Percentiles rank a stretch among this genome's conserved stretches.
Evolutionary conservation across 1,140 invertebrate genomes (phyloP).

Genomic region (Augochlora pura): DNA sequence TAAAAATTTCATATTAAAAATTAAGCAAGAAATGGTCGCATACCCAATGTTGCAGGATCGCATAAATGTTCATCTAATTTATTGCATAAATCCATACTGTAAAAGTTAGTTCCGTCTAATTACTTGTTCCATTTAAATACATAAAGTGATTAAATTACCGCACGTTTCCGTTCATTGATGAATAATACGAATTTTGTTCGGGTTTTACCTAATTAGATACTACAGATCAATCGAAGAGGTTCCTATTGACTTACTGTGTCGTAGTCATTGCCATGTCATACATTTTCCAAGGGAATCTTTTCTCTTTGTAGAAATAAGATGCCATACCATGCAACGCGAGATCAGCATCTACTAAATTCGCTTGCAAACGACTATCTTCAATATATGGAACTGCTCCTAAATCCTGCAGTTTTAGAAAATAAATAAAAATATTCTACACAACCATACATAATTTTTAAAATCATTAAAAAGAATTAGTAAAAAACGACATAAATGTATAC

Average conservation of each 20-base stretch:
- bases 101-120: neutral
- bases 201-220: neutral
- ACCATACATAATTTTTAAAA: neutral
- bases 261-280: conserved; percentile 60
- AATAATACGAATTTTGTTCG: neutral
- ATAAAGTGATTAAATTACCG: no score
- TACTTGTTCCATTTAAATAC: no score
- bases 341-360: conserved; percentile 63
- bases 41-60: conserved; percentile 57
- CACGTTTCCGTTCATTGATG: neutral
- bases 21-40: neutral
- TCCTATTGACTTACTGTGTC: conserved; percentile 53
- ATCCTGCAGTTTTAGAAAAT: conserved; percentile 54
- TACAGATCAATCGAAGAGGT: neutral
- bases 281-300: conserved; percentile 50
- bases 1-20: neutral
- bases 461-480: neutral
- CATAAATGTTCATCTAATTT: conserved; percentile 42
- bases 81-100: conserved; percentile 59
- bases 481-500: conserved; percentile 29
- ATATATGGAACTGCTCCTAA: conserved; percentile 63
- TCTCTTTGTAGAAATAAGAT: conserved; percentile 65
- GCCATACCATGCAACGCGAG: conserved; percentile 60
- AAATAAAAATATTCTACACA: neutral
- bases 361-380: conserved; percentile 49